Evolutionary conservation across 2,113 vertebrate species (phyloP), one percentile per base, ranked within the genome.

Genomic region (Amazona guildingii): DNA sequence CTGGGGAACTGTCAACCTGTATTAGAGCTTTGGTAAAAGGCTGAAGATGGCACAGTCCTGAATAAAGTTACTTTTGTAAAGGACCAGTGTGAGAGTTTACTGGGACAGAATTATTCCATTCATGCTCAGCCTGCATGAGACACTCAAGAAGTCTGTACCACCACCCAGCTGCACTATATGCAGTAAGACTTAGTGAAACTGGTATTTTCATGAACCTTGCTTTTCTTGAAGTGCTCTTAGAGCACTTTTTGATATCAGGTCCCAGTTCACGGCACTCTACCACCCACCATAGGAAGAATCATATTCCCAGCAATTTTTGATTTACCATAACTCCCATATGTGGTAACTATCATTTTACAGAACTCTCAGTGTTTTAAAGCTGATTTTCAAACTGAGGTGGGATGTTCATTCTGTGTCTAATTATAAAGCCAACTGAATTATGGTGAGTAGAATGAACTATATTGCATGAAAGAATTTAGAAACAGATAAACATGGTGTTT

Each of bases 121-220:
- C 2, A 1, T 54, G 23, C 66, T 17, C 1, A 6, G 61, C 28
- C 44, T 31, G 23, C 0, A 1, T 27, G 74, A 77, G 43, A 21
- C 25, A 12, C 21, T 37, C 4, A 2, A 51, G 63, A 61, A 28
- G 49, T 1, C 57, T 28, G 41, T 44, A 21, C 54, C 59, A 3
- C 17, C 27, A 39, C 37, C 24, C 37, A 57, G 41, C 46, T 31
- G 25, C 25, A 14, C 43, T 61, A 7, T 13, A 8, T 9, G 28
- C 10, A 17, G 9, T 17, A 39, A 75, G 20, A 46, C 39, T 48
- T 54, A 31, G 66, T 31, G 52, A 76, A 85, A 63, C 27, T 37
- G 62, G 3, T 6, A 68, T 72, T 75, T 59, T 54, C 27, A n/a
- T 27, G 3, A 68, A 52, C 29, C 20, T 33, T 59, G 61, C 31